Evolutionary conservation across 1,140 invertebrate species (phyloP), one percentile per base, ranked within the genome.

Genomic region (Brachionus rotundiformis): DNA sequence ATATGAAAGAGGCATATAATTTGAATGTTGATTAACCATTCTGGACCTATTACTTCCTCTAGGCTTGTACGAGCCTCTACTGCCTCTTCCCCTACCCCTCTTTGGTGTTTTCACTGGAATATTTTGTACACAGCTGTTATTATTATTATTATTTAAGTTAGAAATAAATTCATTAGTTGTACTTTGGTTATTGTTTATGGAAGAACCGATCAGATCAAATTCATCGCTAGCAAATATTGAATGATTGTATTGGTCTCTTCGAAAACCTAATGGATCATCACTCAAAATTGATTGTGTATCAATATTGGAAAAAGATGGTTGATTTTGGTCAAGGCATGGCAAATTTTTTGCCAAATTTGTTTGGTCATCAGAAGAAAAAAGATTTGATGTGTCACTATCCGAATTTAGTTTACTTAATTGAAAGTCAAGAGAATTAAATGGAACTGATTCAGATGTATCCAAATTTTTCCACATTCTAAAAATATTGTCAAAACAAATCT

Each of bases 101-200:
- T 73, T 73, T 0, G 68, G 27, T n/a, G 8, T 47, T 31, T 44
- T 73, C 10, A 44, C 10, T 8, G 33, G 33, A n/a, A n/a, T 19
- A 29, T 44, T 73, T 11, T 44, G 33, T n/a, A 10, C 19, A 23
- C 23, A 6, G 27, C 41, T 73, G 36, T 73, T 73, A 23, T 73
- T 73, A 73, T 73, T 73, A 44, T 73, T 73, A 73, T 23, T 44
- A 19, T 73, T 73, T 41, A 8, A 25, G 36, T 73, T 73, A 23
- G 23, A 5, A 73, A 25, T 44, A 25, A 41, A 73, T 10, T 73
- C 68, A 41, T 73, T 73, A 8, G 44, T 1, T 73, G 19, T 73
- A 73, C 8, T 71, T 3, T 31, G 23, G 4, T 41, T 73, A 73
- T 68, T 31, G 16, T 68, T 68, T 13, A 36, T 8, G 13, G 49